phyloP scores from a whole-genome alignment of 2,888 invertebrate species.

The Pyralis farinalis region DNA sequence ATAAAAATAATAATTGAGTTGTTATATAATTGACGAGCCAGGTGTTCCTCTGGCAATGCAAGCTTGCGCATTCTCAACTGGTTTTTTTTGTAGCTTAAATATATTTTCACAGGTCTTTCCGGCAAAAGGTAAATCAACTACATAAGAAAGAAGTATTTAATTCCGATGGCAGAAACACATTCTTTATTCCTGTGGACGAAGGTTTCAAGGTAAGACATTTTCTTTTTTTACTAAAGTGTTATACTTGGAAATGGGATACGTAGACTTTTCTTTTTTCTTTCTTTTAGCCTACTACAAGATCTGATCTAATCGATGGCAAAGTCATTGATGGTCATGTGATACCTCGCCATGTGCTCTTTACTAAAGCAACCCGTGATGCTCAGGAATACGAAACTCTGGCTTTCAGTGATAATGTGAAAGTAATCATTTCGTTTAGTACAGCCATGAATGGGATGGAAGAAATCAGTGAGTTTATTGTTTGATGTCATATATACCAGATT shows the following conservation, averaged over 20 bases:
- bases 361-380: constrained; percentile 88
- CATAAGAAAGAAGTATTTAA: constrained; percentile 88
- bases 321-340: constrained; percentile 96
- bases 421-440: constrained; percentile 89
- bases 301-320: constrained; percentile 89
- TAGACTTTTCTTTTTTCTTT: neutral
- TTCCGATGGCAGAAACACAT: constrained; percentile 90
- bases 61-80: too few relatives aligned
- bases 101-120: constrained; percentile 83
- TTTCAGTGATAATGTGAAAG: constrained; percentile 91
- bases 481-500: too few relatives aligned
- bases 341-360: constrained; percentile 92
- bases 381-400: constrained; percentile 90
- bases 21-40: too few relatives aligned
- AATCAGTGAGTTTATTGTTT: constrained; percentile 77
- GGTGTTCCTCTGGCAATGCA: too few relatives aligned
- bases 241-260: neutral
- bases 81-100: constrained; percentile 4
- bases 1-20: too few relatives aligned
- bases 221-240: constrained; percentile 1
- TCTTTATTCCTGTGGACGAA: constrained; percentile 94
- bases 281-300: constrained; percentile 83
- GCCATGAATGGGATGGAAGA: constrained; percentile 84
- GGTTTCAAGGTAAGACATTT: constrained; percentile 87
- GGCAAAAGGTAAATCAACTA: constrained; percentile 86